Conservation (phyloP, 1,140 invertebrate genomes). For the Aphaenogaster ashmeadi region DNA sequence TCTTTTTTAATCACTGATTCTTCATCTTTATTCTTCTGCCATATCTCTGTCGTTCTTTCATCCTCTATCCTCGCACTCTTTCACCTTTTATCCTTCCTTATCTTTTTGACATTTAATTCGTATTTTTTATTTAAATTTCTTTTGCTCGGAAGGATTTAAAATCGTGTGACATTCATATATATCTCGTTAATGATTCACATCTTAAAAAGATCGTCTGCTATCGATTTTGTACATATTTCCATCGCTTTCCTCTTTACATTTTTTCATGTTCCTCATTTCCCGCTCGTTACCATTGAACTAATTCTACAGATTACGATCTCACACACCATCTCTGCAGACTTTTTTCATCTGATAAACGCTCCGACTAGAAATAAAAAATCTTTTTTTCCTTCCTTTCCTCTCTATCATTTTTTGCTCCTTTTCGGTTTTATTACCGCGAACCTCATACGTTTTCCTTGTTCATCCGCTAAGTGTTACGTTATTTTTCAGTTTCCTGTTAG, state of each 20-base stretch:
- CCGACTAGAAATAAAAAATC: constrained; percentile 23
- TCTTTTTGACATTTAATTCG: background rate
- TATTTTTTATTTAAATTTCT: background rate
- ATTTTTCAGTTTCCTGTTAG: constrained; percentile 47
- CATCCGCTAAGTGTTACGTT: constrained; percentile 42
- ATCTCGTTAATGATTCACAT: background rate
- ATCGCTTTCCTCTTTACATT: background rate
- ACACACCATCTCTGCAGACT: background rate
- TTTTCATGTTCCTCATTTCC: background rate
- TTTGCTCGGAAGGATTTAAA: constrained; percentile 4
- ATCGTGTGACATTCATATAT: background rate
- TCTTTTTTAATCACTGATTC: background rate
- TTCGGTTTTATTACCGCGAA: constrained; percentile 26
- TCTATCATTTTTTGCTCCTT: background rate
- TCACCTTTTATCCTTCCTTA: background rate
- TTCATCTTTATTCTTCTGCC: constrained; percentile 13
- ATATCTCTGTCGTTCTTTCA: background rate
- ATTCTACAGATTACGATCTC: constrained; percentile 32
- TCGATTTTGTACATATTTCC: background rate
- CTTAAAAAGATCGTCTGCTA: background rate
- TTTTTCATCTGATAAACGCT: constrained; percentile 19
- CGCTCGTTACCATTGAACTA: background rate
- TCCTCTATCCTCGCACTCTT: background rate
- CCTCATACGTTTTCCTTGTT: constrained; percentile 18
- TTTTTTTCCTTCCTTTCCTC: constrained; percentile 1